phyloP scores from a whole-genome alignment of 2,888 invertebrate species.

The Troides oblongomaculatus region DNA sequence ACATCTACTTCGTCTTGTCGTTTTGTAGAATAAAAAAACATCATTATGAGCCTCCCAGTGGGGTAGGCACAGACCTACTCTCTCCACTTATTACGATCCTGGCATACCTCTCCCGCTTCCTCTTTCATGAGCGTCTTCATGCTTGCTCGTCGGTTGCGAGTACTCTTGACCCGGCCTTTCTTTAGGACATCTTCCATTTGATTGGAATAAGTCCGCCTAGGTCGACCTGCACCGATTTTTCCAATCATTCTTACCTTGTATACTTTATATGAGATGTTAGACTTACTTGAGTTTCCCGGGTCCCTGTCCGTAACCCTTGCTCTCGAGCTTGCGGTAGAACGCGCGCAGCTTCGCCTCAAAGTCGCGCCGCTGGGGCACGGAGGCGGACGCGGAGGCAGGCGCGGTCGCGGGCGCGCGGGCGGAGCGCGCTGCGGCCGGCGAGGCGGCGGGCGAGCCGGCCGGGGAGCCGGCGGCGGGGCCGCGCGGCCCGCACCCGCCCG shows the following conservation, averaged over 20 bases:
- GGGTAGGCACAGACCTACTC: too few species aligned
- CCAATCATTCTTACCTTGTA: background rate
- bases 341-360: conserved; percentile 97
- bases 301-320: conserved; percentile 98
- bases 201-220: too few species aligned
- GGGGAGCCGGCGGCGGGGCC: conserved; percentile 79
- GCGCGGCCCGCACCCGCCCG: conserved; percentile 76
- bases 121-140: too few species aligned
- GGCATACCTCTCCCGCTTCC: too few species aligned
- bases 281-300: conserved; percentile 97
- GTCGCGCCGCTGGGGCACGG: conserved; percentile 91
- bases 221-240: too few species aligned
- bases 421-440: conserved; percentile 82
- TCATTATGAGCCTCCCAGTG: too few species aligned
- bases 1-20: too few species aligned
- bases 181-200: too few species aligned
- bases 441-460: conserved; percentile 72
- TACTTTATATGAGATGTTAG: background rate
- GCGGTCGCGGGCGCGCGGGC: conserved; percentile 84
- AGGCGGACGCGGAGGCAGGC: conserved; percentile 87
- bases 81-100: too few species aligned
- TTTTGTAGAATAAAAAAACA: too few species aligned
- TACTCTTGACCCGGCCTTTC: too few species aligned
- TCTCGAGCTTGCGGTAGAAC: conserved; percentile 96
- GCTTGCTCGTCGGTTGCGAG: too few species aligned